Percentiles rank a stretch among this genome's conserved stretches.
Evolutionary conservation across 64 coral and sea anemone genomes (phyloP).

Genomic region (Dendrophyllia cribrosa): DNA sequence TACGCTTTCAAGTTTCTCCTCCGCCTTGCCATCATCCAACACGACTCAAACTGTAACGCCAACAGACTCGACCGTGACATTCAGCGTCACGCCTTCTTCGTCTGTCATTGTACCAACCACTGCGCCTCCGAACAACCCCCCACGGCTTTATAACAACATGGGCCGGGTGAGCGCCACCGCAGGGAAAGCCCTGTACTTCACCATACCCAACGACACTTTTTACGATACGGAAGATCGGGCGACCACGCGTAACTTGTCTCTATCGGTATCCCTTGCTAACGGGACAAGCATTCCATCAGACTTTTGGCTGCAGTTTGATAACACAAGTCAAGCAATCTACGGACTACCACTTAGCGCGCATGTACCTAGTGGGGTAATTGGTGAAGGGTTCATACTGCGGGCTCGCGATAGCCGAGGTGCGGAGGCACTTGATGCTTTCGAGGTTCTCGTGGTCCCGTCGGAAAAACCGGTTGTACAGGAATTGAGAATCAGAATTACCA

Average conservation of each 20-base stretch:
- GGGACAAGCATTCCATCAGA: conserved; percentile 36
- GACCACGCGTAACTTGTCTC: conserved; percentile 61
- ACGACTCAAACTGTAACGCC: conserved; percentile 8
- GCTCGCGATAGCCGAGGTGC: conserved; percentile 62
- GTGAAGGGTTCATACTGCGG: conserved; percentile 55
- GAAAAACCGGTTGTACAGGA: conserved; percentile 65
- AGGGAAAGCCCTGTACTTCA: conserved; percentile 69
- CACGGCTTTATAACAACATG: conserved; percentile 64
- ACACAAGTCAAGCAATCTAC: conserved; percentile 55
- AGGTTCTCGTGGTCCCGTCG: conserved; percentile 66
- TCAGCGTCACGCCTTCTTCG: background rate
- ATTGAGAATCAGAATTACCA: conserved; percentile 61
- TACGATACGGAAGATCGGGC: conserved; percentile 80
- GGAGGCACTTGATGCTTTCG: conserved; percentile 70
- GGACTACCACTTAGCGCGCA: conserved; percentile 76
- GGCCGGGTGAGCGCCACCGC: conserved; percentile 74
- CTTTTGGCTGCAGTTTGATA: conserved; percentile 84
- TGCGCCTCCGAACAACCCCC: conserved; percentile 14
- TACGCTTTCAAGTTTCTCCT: conserved; percentile 11
- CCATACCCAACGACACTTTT: conserved; percentile 74
- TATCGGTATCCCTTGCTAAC: conserved; percentile 22
- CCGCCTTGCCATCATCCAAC: conserved; percentile 13
- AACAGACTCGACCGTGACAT: background rate
- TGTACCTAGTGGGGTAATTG: conserved; percentile 46
- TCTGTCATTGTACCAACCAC: conserved; percentile 13